Conservation (phyloP, 2,888 invertebrate genomes). For the Thereva nobilitata region DNA sequence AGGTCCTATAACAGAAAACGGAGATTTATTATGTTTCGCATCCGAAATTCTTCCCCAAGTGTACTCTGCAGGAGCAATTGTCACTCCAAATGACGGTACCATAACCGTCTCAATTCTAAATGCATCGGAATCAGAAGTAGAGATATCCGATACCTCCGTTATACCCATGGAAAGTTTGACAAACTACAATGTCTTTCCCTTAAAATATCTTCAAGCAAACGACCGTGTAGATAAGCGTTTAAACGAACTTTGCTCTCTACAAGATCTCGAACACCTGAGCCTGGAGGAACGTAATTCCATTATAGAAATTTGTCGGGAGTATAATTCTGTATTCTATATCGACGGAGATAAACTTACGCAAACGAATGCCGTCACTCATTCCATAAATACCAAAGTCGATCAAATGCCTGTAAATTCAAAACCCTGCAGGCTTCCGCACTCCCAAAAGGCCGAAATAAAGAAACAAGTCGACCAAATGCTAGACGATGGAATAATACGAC, state of each 20-base stretch:
- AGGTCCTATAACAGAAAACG: too few species aligned
- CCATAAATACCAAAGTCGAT: neutral
- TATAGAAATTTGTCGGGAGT: constrained; percentile 5
- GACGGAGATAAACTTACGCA: constrained; percentile 7
- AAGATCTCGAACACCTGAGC: too few species aligned
- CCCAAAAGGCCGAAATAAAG: neutral
- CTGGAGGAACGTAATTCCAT: constrained; percentile 4
- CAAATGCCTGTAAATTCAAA: constrained; percentile 1
- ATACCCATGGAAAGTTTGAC: neutral
- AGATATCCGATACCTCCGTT: neutral
- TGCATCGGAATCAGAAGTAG: neutral
- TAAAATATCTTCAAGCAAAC: neutral
- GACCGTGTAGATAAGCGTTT: neutral
- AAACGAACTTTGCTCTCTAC: too few species aligned
- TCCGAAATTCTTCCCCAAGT: neutral
- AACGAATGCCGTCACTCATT: constrained; percentile 2
- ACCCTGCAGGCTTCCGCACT: neutral
- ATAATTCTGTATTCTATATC: constrained; percentile 9
- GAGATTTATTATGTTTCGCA: neutral
- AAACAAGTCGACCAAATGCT: constrained; percentile 7
- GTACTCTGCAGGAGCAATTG: constrained; percentile 2
- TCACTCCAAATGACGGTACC: neutral
- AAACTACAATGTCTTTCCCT: constrained; percentile 4
- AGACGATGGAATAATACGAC: neutral
- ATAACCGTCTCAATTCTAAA: too few species aligned